Conservation (phyloP, 2,113 vertebrate genomes). For the Rhinopomastus cyanomelas region DNA sequence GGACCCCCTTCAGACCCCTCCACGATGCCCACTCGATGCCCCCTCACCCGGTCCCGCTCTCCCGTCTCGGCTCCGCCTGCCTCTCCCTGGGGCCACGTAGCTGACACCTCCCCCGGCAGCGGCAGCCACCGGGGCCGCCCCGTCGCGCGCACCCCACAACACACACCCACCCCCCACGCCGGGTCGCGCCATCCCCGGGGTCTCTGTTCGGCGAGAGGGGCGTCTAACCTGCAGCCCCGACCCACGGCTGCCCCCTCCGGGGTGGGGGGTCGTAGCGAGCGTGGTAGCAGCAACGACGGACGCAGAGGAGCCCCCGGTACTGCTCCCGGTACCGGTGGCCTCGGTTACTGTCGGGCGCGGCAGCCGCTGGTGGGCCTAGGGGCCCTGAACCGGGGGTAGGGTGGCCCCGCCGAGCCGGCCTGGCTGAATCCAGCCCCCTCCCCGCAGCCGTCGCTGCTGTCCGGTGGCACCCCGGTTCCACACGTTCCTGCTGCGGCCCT, state of each 20-base stretch:
- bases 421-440: neutral
- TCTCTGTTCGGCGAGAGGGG: too few species aligned
- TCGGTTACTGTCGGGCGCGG: neutral
- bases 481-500: neutral
- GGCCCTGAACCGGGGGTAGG: neutral
- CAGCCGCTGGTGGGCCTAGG: neutral
- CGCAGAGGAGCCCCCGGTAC: neutral
- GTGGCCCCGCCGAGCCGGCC: too few species aligned
- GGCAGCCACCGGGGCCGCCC: neutral
- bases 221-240: too few species aligned
- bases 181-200: too few species aligned
- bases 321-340: neutral
- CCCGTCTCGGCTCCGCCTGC: neutral
- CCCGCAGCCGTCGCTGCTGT: neutral
- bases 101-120: neutral
- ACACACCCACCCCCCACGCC: too few species aligned
- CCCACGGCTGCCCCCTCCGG: too few species aligned
- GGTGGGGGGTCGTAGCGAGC: neutral
- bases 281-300: neutral
- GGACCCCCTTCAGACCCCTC: neutral
- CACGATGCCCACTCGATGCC: neutral
- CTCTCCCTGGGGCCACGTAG: slow-evolving; percentile 1
- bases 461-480: neutral
- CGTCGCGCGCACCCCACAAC: too few species aligned
- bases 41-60: neutral